Conservation (phyloP, 2,797 vertebrate genomes). For the Gambusia yucatana region DNA sequence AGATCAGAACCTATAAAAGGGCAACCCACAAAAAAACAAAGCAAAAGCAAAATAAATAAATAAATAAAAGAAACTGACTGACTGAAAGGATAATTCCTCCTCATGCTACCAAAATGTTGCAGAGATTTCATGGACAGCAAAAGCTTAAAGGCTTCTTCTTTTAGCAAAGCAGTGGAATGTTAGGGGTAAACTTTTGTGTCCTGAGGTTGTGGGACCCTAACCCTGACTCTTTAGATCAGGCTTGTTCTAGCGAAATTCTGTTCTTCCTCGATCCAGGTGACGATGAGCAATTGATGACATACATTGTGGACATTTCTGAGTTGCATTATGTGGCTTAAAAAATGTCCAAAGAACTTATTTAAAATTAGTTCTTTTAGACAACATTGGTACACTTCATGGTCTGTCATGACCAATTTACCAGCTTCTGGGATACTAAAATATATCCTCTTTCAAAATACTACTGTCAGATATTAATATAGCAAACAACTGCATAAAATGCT, state of each 20-base stretch:
- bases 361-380: background rate
- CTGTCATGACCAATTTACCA: too few relatives aligned
- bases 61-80: background rate
- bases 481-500: background rate
- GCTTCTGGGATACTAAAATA: too few relatives aligned
- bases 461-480: background rate
- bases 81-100: background rate
- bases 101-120: background rate
- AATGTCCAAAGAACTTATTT: background rate
- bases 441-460: background rate
- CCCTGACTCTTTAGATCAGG: background rate
- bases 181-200: background rate
- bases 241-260: background rate
- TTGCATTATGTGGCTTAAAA: background rate
- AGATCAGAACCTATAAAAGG: conserved; percentile 2
- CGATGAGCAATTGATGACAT: background rate
- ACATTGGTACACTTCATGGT: too few relatives aligned
- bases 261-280: background rate
- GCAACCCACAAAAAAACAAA: background rate
- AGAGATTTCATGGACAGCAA: background rate
- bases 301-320: background rate
- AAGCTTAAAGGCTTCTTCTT: background rate
- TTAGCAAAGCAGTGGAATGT: background rate
- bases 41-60: background rate
- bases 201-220: background rate